Base-by-base conservation (phyloP, 1,140 invertebrate genomes). In the Araneus ventricosus region DNA sequence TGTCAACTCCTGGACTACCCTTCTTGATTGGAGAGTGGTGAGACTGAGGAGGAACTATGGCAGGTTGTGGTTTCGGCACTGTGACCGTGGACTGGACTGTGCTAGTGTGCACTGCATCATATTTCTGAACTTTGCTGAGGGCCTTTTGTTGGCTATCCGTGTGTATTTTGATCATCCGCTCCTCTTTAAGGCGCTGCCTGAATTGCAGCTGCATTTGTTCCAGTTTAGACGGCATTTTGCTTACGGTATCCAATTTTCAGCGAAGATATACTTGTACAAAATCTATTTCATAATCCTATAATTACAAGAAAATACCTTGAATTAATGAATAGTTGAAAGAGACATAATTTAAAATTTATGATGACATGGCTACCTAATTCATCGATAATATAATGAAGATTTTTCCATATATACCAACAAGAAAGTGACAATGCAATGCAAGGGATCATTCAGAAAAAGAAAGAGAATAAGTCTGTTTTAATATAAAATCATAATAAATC, bases 151-250 rank as follows among this genome's bases (percentile, higher is more conserved):
- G 94, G 94, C 95, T 95, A 8, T 95, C 95, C 92, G 95, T 95
- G 82, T 95, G 95, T 94, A 95, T 94, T 67, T 95, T 93, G 80
- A 94, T 94, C 94, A 95, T 94, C 6, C 94, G 94, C 4, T 94
- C 94, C 89, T 95, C 95, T 93, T 96, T 96, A 37, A 96, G 92
- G 93, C 95, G 95, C 52, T 95, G 94, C 59, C 95, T 95, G 80
- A 95, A 95, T 80, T 95, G 94, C 7, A 94, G 94, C 93, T 95
- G 95, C 90, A 95, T 94, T 93, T 94, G 94, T 87, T 95, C 93
- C 22, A 95, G 94, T 57, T 94, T 94, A 7, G 95, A 95, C 30
- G 93, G 93, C 93, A 94, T 94, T 88, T 93, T 86, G 22, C 59
- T 37, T 1, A 22, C 6, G 61, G 45, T 61, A 27, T 45, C 6